These are phyloP conservation scores for Thryonomys swinderianus DNA, from an alignment of 2,113 vertebrate species.

Conservation along the genomic window DNA sequence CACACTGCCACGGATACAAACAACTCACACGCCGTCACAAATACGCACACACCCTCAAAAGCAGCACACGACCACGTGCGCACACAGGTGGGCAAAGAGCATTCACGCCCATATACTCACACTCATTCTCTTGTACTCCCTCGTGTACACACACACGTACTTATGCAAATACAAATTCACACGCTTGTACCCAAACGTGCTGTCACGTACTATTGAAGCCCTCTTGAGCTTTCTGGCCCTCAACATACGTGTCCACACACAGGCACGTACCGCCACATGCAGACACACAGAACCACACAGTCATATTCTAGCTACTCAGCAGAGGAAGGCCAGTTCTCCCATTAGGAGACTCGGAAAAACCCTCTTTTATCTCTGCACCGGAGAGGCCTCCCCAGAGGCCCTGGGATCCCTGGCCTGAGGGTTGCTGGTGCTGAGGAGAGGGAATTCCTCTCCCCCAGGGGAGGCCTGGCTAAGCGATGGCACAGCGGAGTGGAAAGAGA, in stretches of 20 bases:
- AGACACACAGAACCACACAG: background rate
- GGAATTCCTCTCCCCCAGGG: accelerated
- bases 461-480: accelerated
- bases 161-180: too few species aligned
- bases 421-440: background rate
- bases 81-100: too few species aligned
- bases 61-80: too few species aligned
- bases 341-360: accelerated
- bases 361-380: background rate
- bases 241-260: accelerated
- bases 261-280: background rate
- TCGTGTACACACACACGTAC: too few species aligned
- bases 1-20: background rate
- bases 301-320: accelerated
- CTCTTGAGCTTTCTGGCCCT: too few species aligned
- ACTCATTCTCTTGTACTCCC: background rate
- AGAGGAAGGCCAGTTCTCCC: background rate
- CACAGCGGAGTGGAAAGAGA: accelerated
- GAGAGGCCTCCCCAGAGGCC: background rate
- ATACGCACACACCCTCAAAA: background rate
- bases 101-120: too few species aligned
- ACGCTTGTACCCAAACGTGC: background rate
- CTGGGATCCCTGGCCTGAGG: accelerated
- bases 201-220: background rate
- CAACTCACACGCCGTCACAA: background rate